Conservation (phyloP, 2,113 vertebrate species). For the Cavia porcellus region DNA sequence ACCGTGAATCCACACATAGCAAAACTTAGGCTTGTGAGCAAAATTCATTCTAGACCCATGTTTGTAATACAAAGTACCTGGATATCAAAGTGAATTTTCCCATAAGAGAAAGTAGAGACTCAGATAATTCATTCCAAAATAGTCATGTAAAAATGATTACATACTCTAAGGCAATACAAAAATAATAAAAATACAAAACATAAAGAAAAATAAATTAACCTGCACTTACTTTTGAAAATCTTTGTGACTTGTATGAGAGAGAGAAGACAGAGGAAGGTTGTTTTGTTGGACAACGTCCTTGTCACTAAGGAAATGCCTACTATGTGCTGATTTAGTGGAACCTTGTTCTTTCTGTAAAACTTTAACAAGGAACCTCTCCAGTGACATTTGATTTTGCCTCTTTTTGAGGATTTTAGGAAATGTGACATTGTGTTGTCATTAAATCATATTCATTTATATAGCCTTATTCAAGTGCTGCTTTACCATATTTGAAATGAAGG, state of each 20-base stretch:
- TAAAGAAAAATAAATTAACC: neutral
- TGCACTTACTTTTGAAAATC: neutral
- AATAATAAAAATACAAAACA: neutral
- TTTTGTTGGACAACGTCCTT: neutral
- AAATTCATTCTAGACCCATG: neutral
- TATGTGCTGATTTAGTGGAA: too few relatives aligned
- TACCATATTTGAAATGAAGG: neutral
- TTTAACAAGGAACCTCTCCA: too few relatives aligned
- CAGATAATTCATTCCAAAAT: neutral
- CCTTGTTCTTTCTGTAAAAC: too few relatives aligned
- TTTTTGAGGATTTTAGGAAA: neutral
- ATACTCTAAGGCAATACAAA: neutral
- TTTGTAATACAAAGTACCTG: neutral
- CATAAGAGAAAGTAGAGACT: neutral
- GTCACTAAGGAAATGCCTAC: neutral
- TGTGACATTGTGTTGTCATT: neutral
- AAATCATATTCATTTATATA: neutral
- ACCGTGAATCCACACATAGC: neutral
- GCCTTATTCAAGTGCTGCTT: neutral
- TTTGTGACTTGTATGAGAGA: neutral
- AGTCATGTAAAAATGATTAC: neutral
- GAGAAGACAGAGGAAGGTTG: neutral
- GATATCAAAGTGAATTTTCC: neutral
- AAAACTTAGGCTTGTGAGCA: neutral
- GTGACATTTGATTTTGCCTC: neutral